Percentiles rank a stretch among this genome's conserved stretches.
phyloP scores from a whole-genome alignment of 2,113 vertebrate genomes.

The Rhinopomastus cyanomelas region DNA sequence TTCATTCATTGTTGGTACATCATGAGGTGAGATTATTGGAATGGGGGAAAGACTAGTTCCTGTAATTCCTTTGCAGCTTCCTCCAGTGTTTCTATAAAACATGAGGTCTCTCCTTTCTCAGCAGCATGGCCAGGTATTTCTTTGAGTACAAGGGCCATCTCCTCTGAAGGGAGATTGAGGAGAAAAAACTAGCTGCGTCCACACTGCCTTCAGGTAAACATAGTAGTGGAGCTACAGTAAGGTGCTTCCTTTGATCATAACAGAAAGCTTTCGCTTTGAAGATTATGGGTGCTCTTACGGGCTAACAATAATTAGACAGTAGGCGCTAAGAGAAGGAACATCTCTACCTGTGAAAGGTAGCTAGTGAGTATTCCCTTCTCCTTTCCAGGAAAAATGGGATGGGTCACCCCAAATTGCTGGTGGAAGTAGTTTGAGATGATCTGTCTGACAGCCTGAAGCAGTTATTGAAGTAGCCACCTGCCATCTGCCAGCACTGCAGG shows the following conservation, averaged over 20 bases:
- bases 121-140: not conserved
- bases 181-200: not conserved
- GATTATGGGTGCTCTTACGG: not conserved
- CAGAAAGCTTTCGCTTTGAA: not conserved
- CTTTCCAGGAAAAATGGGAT: not conserved
- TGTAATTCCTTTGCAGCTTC: not conserved
- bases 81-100: not conserved
- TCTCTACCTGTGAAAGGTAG: not conserved
- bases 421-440: not conserved
- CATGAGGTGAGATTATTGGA: not conserved
- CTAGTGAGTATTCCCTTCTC: not conserved
- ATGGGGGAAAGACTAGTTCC: not conserved
- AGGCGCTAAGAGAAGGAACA: not conserved
- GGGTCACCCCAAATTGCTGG: not conserved
- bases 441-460: not conserved
- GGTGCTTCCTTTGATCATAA: not conserved
- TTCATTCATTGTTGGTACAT: accelerated
- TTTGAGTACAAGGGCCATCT: not conserved
- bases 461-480: accelerated
- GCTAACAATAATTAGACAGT: not conserved
- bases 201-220: not conserved
- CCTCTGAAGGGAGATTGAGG: not conserved
- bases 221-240: not conserved
- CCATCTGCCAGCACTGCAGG: not conserved
- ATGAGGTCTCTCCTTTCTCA: not conserved